Evolutionary conservation across 2,888 invertebrate species (phyloP).

Genomic region (Nematopogon swammerdamellus): DNA sequence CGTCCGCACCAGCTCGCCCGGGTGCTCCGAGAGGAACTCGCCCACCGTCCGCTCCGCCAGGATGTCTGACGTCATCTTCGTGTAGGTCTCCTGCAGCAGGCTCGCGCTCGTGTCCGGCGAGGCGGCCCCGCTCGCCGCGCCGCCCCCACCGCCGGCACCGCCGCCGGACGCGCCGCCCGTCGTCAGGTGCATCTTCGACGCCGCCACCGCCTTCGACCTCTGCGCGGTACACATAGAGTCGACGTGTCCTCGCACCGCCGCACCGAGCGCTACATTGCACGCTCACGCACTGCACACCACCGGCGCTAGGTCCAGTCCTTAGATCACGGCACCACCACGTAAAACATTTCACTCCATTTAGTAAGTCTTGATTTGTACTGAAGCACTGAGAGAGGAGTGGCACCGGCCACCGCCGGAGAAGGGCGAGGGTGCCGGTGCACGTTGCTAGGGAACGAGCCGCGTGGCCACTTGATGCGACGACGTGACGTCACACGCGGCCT

Average conservation of each 20-base stretch:
- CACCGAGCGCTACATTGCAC: background rate
- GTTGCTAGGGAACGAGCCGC: conserved; percentile 53
- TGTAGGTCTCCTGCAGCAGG: conserved; percentile 77
- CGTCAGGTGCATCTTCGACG: conserved; percentile 54
- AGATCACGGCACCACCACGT: no score
- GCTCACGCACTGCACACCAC: no score
- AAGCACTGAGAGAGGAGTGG: no score
- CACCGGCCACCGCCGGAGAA: no score
- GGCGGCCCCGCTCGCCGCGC: conserved; percentile 54
- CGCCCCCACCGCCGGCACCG: conserved; percentile 28
- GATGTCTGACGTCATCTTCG: conserved; percentile 88
- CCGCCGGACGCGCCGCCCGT: conserved; percentile 11
- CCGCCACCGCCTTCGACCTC: conserved; percentile 26
- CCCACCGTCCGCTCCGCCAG: conserved; percentile 83
- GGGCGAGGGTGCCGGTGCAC: conserved; percentile 19
- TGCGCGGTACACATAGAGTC: conserved; percentile 51
- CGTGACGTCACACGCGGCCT: conserved; percentile 51
- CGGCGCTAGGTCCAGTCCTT: no score
- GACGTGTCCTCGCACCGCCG: conserved; percentile 14
- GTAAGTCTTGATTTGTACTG: no score
- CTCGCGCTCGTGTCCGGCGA: conserved; percentile 70
- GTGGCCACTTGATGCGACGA: conserved; percentile 51
- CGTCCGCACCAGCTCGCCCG: conserved; percentile 89
- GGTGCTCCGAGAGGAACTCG: conserved; percentile 85
- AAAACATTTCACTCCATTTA: background rate